A percentile compares a stretch with the other conserved stretches of the same genome.
phyloP scores from a whole-genome alignment of 1,140 invertebrate genomes.

The Phortica variegata region DNA sequence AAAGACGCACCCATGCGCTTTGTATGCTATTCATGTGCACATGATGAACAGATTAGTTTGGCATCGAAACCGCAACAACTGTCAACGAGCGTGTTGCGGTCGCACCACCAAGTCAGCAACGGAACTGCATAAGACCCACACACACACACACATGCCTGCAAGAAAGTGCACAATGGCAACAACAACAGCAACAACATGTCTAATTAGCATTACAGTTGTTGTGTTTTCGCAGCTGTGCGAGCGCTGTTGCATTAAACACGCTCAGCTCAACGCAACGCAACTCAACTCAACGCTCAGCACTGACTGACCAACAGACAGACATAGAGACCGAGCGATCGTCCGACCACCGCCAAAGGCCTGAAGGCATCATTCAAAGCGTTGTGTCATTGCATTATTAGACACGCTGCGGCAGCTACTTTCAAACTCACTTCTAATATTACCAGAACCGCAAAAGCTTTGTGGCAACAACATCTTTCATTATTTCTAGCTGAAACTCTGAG shows the following conservation, averaged over 20 bases:
- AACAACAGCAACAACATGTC: constrained; percentile 19
- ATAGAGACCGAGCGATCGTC: too few species aligned
- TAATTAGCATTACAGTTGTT: constrained; percentile 38
- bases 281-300: too few species aligned
- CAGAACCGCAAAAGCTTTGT: too few species aligned
- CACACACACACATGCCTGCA: constrained; percentile 35
- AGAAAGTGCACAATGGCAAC: constrained; percentile 1
- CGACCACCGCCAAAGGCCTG: constrained; percentile 27
- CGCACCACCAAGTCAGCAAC: neutral
- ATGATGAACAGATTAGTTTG: too few species aligned
- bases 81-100: constrained; percentile 47
- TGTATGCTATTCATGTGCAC: too few species aligned
- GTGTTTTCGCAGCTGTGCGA: neutral
- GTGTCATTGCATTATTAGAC: constrained; percentile 46
- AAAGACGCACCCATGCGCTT: too few species aligned
- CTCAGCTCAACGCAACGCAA: too few species aligned
- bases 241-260: constrained; percentile 1
- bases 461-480: too few species aligned
- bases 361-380: constrained; percentile 50
- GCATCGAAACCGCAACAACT: constrained; percentile 28
- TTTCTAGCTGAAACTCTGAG: too few species aligned
- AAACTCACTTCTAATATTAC: too few species aligned
- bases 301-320: too few species aligned
- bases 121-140: constrained; percentile 29
- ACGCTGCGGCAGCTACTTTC: constrained; percentile 23